Conservation (phyloP, 2,113 vertebrate genomes). For the Dromiciops gliroides region DNA sequence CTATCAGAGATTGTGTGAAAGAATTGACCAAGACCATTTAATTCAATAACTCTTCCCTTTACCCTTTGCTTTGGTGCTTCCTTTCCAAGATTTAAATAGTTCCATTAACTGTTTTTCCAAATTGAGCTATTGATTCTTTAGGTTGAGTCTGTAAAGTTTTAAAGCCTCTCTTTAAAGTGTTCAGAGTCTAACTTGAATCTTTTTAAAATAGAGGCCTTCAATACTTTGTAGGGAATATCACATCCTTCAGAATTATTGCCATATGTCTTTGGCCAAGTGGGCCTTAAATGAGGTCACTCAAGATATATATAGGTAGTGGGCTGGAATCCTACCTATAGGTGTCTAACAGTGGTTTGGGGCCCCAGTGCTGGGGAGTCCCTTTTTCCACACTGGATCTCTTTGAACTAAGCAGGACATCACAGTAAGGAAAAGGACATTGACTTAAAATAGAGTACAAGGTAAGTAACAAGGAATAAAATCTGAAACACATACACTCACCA, state of each 20-base stretch:
- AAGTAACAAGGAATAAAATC: neutral
- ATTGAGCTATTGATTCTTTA: constrained; percentile 32
- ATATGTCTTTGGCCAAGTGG: constrained; percentile 1
- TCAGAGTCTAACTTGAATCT: constrained; percentile 6
- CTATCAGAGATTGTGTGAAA: constrained; percentile 40
- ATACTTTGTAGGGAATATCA: constrained; percentile 19
- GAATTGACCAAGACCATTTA: constrained; percentile 19
- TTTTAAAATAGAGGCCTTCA: constrained; percentile 49
- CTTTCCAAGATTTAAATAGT: neutral
- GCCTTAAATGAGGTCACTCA: neutral
- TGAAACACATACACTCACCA: neutral
- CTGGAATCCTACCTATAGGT: neutral
- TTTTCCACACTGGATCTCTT: neutral
- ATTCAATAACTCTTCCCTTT: constrained; percentile 25
- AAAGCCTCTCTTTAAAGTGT: constrained; percentile 50
- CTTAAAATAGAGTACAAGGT: neutral
- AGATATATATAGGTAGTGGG: constrained; percentile 12
- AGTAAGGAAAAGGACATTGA: neutral
- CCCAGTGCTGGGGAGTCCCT: neutral
- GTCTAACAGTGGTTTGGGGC: neutral
- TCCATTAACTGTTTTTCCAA: constrained; percentile 28
- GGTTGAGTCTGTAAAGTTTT: constrained; percentile 32
- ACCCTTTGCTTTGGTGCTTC: neutral
- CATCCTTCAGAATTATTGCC: constrained; percentile 41
- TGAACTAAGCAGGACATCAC: neutral